phyloP scores from a whole-genome alignment of 2,113 vertebrate species.

The Nicator chloris region DNA sequence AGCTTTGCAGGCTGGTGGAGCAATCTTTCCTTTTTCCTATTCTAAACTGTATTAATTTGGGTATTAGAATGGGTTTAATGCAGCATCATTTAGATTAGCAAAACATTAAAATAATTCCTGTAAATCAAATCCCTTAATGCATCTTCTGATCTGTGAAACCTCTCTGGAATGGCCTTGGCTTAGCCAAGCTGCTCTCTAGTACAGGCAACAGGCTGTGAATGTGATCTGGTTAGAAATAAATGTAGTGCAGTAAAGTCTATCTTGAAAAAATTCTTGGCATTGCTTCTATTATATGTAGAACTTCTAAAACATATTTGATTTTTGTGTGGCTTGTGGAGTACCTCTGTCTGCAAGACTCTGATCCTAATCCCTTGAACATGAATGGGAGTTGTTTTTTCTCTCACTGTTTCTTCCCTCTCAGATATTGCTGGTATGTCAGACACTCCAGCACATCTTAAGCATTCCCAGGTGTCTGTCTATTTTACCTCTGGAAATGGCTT shows the following conservation, averaged over 20 bases:
- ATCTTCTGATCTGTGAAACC: conserved; percentile 13
- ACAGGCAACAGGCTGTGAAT: neutral
- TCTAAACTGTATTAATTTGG: neutral
- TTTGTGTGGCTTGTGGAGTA: neutral
- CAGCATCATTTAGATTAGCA: conserved; percentile 1
- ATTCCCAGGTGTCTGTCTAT: neutral
- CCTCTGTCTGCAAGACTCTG: neutral
- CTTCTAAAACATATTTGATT: neutral
- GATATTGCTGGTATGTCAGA: neutral
- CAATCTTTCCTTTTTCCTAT: neutral
- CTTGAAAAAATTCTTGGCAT: conserved; percentile 2
- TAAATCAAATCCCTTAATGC: conserved; percentile 9
- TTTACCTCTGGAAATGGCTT: neutral
- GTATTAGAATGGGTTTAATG: neutral
- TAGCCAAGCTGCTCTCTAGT: neutral
- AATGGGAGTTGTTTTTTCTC: neutral
- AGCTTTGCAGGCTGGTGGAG: neutral
- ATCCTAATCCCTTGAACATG: neutral
- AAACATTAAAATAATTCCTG: neutral
- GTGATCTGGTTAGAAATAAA: neutral
- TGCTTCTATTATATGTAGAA: neutral
- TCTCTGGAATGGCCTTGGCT: conserved; percentile 24
- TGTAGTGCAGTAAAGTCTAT: neutral
- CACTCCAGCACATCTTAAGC: neutral
- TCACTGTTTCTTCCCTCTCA: neutral